phyloP scores from a whole-genome alignment of 1,140 invertebrate species.

The Ditylenchus dipsaci region DNA sequence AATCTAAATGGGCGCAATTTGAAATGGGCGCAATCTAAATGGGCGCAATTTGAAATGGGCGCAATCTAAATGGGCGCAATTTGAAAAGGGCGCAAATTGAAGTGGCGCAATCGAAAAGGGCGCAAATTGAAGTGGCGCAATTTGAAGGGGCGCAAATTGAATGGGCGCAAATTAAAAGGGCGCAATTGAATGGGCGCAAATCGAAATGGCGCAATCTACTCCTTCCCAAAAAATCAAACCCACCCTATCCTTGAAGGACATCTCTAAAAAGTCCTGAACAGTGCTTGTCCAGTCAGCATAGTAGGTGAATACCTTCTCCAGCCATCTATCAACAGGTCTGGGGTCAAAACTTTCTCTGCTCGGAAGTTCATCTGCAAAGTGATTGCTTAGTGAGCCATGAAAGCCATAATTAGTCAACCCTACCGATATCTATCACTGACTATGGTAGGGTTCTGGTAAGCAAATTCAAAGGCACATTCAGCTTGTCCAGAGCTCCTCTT shows the following conservation, averaged over 20 bases:
- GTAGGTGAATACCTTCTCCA: constrained; percentile 27
- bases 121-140: too few relatives aligned
- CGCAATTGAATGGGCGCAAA: too few relatives aligned
- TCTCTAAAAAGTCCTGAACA: constrained; percentile 19
- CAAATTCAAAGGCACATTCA: constrained; percentile 9
- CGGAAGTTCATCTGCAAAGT: constrained; percentile 8
- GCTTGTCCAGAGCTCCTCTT: background rate
- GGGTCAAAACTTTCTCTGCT: constrained; percentile 14
- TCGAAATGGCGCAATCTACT: too few relatives aligned
- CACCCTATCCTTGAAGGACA: constrained; percentile 13
- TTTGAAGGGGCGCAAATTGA: too few relatives aligned
- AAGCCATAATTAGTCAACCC: too few relatives aligned
- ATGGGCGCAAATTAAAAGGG: too few relatives aligned
- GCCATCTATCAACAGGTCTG: constrained; percentile 21
- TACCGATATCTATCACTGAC: constrained; percentile 22
- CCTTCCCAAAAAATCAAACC: constrained; percentile 11
- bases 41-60: too few relatives aligned
- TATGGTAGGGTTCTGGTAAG: constrained; percentile 13
- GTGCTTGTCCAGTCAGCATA: constrained; percentile 18
- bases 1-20: too few relatives aligned
- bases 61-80: too few relatives aligned
- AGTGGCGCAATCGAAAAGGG: too few relatives aligned
- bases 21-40: too few relatives aligned
- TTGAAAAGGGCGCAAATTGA: too few relatives aligned
- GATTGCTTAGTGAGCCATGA: background rate